Evolutionary conservation across 2,888 invertebrate genomes (phyloP), one percentile per base, ranked within the genome.

Genomic region (Harpalus rubripes): DNA sequence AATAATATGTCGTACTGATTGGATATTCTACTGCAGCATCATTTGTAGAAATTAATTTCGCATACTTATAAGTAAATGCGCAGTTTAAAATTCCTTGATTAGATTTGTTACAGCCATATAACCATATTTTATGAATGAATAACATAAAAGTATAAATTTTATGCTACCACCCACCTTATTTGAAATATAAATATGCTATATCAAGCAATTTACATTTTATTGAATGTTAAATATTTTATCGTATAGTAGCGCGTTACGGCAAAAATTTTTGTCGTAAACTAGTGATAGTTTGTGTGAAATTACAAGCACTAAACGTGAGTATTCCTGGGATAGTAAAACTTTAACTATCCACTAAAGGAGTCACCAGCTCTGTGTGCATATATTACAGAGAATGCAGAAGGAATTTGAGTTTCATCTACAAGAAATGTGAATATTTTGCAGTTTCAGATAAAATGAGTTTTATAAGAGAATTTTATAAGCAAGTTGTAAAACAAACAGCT

Each of bases 161-260:
- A 61, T 16, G 18, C 6, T 4, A 18, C n/a, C 59, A 18, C 59
- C 6, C 8, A 61, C 8, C 12, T 52, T 61, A 8, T 8, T 61
- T 61, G 18, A 61, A 61, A 61, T 61, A 61, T 61, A 61, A 61
- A 61, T 61, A 61, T 61, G n/a, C 59, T 16, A 61, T 61, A 18
- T 18, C 59, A 5, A 61, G 18, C 59, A 10, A 61, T 5, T 8
- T 8, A 61, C n/a, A 8, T 61, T 61, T 61, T 61, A 61, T 61
- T 61, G 59, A 61, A 18, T 61, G 8, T 10, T 61, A 61, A 61
- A 61, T 61, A 61, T 61, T 61, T 61, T 15, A 61, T 61, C 1
- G 18, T 8, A 6, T 7, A 12, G 12, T 18, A 61, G 59, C 16
- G 18, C 59, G 15, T 61, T 18, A 61, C 18, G 7, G 59, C 18